A percentile compares a stretch with the other conserved stretches of the same genome.
Conservation (phyloP, 2,888 invertebrate species). For the Metellina segmentata region DNA sequence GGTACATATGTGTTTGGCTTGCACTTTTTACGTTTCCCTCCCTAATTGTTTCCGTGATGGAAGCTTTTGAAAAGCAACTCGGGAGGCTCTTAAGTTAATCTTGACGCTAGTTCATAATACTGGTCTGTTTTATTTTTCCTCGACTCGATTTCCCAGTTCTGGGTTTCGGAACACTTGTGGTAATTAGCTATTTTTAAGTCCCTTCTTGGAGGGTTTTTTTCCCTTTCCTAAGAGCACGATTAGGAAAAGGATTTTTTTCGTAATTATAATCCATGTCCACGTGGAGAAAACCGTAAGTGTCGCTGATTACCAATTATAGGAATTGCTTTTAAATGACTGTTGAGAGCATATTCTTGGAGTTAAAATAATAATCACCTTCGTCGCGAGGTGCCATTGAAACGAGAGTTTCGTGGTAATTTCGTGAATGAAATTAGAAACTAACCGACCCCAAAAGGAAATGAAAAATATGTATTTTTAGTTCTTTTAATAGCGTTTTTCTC, state of each 20-base stretch:
- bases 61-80: neutral
- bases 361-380: neutral
- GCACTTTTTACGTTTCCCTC: neutral
- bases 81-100: slow-evolving; percentile 17
- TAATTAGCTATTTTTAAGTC: neutral
- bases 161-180: neutral
- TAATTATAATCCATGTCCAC: neutral
- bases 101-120: neutral
- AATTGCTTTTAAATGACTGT: slow-evolving; percentile 1
- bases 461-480: neutral
- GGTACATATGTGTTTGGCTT: too few relatives aligned
- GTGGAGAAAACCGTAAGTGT: neutral
- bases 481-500: neutral
- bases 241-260: neutral
- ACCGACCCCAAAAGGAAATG: neutral
- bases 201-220: neutral
- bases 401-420: neutral
- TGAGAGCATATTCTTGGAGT: neutral
- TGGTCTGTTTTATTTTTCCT: neutral
- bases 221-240: neutral
- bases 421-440: neutral
- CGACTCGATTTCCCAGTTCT: neutral
- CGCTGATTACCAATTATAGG: neutral
- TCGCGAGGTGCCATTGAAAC: neutral
- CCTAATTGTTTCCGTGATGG: slow-evolving; percentile 3